A percentile compares a stretch with the other conserved stretches of the same genome.
Evolutionary conservation across 2,797 vertebrate genomes (phyloP).

Genomic region (Sus cebifrons): DNA sequence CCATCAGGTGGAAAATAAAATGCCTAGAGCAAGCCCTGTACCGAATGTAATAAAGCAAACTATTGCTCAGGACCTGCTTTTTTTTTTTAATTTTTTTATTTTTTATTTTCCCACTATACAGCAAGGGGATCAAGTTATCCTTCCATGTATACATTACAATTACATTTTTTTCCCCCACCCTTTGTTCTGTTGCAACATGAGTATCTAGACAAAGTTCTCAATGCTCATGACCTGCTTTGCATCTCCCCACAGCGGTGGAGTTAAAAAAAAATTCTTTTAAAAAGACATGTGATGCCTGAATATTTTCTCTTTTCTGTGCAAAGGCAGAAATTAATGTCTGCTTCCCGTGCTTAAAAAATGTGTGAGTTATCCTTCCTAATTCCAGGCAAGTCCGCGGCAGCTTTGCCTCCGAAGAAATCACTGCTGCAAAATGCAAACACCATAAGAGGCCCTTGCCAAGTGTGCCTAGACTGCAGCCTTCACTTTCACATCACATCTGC

Average conservation of each 20-base stretch:
- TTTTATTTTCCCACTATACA: too few relatives aligned
- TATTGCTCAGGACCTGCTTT: neutral
- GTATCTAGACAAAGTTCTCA: too few relatives aligned
- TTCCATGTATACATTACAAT: too few relatives aligned
- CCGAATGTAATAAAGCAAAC: slow-evolving; percentile 36
- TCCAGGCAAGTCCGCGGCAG: neutral
- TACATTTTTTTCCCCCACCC: too few relatives aligned
- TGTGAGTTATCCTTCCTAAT: neutral
- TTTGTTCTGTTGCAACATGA: too few relatives aligned
- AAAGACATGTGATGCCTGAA: neutral
- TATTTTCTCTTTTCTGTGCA: neutral
- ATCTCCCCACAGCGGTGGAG: neutral
- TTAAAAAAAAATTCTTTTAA: neutral
- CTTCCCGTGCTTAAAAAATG: neutral
- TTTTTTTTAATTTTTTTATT: too few relatives aligned
- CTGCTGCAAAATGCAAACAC: slow-evolving; percentile 58
- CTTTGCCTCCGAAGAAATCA: slow-evolving; percentile 45
- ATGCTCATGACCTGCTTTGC: neutral
- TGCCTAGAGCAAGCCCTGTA: neutral
- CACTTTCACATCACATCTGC: slow-evolving; percentile 31
- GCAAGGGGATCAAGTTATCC: too few relatives aligned
- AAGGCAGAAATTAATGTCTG: neutral
- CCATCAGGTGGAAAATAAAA: slow-evolving; percentile 57
- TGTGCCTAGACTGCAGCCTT: slow-evolving; percentile 19
- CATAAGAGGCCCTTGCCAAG: neutral